A percentile compares a stretch with the other conserved stretches of the same genome.
phyloP scores from a whole-genome alignment of 2,888 invertebrate genomes.

The Drosophila monieri region DNA sequence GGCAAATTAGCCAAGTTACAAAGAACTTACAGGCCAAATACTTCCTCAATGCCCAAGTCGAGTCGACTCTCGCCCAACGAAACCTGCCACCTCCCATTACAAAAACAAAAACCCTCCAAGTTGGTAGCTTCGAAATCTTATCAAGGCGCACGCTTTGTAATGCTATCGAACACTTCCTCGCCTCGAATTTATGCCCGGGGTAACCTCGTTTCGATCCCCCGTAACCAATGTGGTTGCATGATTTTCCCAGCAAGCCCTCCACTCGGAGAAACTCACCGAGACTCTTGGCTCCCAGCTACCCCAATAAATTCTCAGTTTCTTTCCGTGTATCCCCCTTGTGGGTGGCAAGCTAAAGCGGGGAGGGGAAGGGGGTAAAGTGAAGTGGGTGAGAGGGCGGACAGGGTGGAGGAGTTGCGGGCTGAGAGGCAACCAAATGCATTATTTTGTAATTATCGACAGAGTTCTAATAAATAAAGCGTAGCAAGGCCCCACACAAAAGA shows the following conservation, averaged over 20 bases:
- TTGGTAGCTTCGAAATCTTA: slow-evolving; percentile 66
- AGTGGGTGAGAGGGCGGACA: slow-evolving; percentile 3
- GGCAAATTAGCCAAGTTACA: slow-evolving; percentile 57
- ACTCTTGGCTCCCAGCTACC: neutral
- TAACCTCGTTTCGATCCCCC: slow-evolving; percentile 69
- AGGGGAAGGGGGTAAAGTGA: slow-evolving; percentile 8
- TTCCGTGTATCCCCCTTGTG: slow-evolving; percentile 44
- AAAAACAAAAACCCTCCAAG: slow-evolving; percentile 31
- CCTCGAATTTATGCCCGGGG: slow-evolving; percentile 65
- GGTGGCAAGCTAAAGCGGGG: slow-evolving; percentile 26
- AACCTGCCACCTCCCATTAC: slow-evolving; percentile 10
- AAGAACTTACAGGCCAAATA: slow-evolving; percentile 28
- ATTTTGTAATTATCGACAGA: slow-evolving; percentile 82
- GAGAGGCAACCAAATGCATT: slow-evolving; percentile 70
- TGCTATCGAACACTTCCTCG: slow-evolving; percentile 47
- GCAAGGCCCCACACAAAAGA: slow-evolving; percentile 56
- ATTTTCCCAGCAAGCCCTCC: slow-evolving; percentile 65
- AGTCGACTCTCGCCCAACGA: neutral
- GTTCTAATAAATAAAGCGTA: slow-evolving; percentile 79
- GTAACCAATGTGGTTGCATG: slow-evolving; percentile 28
- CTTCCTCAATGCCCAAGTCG: slow-evolving; percentile 31
- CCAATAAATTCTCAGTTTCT: neutral
- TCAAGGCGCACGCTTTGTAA: slow-evolving; percentile 49
- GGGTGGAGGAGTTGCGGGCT: slow-evolving; percentile 3
- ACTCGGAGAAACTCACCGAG: neutral